phyloP scores from a whole-genome alignment of 35 echinoderm and acorn worm genomes.

The Heliocidaris erythrogramma region DNA sequence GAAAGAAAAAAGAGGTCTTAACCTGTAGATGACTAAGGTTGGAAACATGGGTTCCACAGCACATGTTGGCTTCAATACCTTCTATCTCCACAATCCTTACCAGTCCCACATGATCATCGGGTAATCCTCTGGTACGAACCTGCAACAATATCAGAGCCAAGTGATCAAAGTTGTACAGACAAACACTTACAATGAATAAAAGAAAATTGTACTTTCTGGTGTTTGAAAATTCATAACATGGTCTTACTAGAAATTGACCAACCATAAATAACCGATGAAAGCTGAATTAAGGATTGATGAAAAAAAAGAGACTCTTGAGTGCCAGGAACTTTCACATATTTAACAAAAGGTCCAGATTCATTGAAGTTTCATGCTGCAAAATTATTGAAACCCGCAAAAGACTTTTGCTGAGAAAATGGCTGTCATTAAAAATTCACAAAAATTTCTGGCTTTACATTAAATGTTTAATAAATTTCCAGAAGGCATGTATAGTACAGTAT shows the following conservation, averaged over 20 bases:
- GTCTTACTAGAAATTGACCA: no score
- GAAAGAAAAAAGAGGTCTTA: not conserved
- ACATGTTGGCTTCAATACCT: slow-evolving; percentile 92
- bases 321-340: no score
- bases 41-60: slow-evolving; percentile 97
- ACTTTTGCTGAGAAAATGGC: no score
- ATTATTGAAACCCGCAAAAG: no score
- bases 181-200: not conserved
- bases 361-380: no score
- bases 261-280: not conserved
- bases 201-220: no score
- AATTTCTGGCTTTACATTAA: no score
- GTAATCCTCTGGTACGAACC: slow-evolving; percentile 86
- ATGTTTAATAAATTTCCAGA: no score
- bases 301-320: not conserved
- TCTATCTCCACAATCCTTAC: slow-evolving; percentile 90
- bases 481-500: no score
- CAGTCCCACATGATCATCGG: slow-evolving; percentile 93
- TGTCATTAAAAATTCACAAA: no score
- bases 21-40: slow-evolving; percentile 98
- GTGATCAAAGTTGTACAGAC: not conserved
- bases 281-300: not conserved
- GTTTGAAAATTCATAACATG: no score
- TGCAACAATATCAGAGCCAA: slow-evolving; percentile 19
- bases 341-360: no score